Base-by-base conservation (phyloP, 2,888 invertebrate genomes). In the Sphaeridia pumilis region DNA sequence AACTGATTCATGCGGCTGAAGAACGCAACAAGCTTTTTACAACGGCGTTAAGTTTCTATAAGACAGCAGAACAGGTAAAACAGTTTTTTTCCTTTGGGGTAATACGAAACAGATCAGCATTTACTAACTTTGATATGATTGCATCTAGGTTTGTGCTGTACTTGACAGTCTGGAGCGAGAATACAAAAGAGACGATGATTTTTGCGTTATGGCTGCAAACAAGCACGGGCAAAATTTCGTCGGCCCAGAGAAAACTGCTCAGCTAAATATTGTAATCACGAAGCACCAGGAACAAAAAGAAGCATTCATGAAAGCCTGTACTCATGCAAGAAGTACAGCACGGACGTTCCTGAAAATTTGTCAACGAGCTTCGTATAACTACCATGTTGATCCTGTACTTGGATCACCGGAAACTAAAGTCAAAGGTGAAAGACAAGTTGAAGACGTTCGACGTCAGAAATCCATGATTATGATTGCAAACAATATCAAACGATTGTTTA, bases 231-330 rank as follows among this genome's bases (percentile, higher is more conserved):
- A 49, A 7, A 48, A 48, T 17, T 41, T 56, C 21, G 26, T 45
- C 10, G 46, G 44, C 5, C 20, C 73, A 72, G 64, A 78, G 48
- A 84, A 92, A 65, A 84, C 87, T 1, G 66, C 70, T 25, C 65
- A 66, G 36, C 62, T 76, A 55, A 66, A 70, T 22, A 89, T 90
- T 58, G 75, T 90, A 17, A 86, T 97, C 60, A 85, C 85, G 51
- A 95, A 94, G 70, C 97, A 97, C 72, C 92, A 92, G 68, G 95
- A 97, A 70, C 94, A 97, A 70, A 97, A 97, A 70, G 97, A 97
- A 71, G 93, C 94, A 3, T 97, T 95, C 70, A 75, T 97, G 34
- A 95, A 94, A 74, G 93, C 92, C 17, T 56, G 56, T 38, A 52
- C 94, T 5, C 75, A 95, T 62, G 97, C 97, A 0, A 79, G 95